Conservation (phyloP, 2,797 vertebrate genomes). For the Perodicticus potto region DNA sequence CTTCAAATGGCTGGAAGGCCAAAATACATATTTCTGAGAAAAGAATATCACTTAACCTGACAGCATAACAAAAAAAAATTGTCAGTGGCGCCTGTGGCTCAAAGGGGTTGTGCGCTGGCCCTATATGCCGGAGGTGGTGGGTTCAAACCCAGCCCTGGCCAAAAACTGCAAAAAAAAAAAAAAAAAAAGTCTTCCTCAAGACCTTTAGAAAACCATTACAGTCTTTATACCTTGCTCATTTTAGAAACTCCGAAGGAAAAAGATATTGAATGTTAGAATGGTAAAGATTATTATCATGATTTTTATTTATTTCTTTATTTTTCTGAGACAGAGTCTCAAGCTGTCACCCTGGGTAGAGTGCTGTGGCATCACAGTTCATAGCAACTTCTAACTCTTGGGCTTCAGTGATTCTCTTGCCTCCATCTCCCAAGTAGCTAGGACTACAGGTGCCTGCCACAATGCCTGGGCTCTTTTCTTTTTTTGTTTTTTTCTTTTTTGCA, state of each 20-base stretch:
- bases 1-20: neutral
- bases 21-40: neutral
- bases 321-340: too few species aligned
- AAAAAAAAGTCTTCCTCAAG: neutral
- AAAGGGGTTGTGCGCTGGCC: too few species aligned
- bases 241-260: constrained; percentile 17
- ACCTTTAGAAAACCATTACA: neutral
- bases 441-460: too few species aligned
- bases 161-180: neutral
- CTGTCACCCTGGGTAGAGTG: too few species aligned
- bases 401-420: too few species aligned
- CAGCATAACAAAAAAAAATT: neutral
- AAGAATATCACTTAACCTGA: neutral
- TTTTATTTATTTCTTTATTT: neutral
- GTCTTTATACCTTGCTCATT: neutral
- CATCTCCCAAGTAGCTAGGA: too few species aligned
- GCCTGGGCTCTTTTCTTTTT: neutral
- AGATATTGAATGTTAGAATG: neutral
- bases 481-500: neutral
- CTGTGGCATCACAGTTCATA: too few species aligned
- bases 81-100: too few species aligned
- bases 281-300: neutral
- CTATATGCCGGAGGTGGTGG: too few species aligned
- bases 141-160: too few species aligned
- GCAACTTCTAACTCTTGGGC: too few species aligned